These are phyloP conservation scores for Drosophila mojavensis DNA, from an alignment of 1,140 invertebrate species.

Conservation along the genomic window DNA sequence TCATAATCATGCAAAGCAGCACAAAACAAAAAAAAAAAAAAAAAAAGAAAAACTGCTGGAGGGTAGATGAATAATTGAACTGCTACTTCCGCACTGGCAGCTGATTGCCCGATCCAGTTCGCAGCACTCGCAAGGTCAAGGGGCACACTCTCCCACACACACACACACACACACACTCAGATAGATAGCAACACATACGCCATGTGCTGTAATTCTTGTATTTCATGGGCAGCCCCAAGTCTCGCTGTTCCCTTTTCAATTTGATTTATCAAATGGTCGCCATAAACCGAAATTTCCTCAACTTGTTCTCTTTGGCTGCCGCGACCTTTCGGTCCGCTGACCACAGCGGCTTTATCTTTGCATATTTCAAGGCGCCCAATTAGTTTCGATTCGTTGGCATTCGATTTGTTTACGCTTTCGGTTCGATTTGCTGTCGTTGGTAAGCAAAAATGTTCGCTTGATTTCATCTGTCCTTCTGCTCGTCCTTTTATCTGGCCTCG, in stretches of 20 bases:
- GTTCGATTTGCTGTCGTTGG: slow-evolving; percentile 35
- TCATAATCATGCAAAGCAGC: slow-evolving; percentile 41
- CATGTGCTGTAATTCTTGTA: background rate
- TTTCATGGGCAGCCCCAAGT: slow-evolving; percentile 17
- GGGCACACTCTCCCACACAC: background rate
- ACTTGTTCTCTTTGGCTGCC: slow-evolving; percentile 9
- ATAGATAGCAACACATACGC: background rate
- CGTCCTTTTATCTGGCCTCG: slow-evolving; percentile 20
- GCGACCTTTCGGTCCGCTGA: slow-evolving; percentile 43
- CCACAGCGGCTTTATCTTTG: slow-evolving; percentile 73
- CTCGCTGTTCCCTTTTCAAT: slow-evolving; percentile 27
- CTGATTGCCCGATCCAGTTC: slow-evolving; percentile 58
- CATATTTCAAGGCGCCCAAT: slow-evolving; percentile 73
- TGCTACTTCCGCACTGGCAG: slow-evolving; percentile 66
- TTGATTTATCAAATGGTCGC: slow-evolving; percentile 67
- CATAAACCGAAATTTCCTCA: slow-evolving; percentile 54
- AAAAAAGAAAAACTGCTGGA: slow-evolving; percentile 1
- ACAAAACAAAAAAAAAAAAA: no score
- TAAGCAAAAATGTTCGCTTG: slow-evolving; percentile 60
- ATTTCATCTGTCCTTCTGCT: slow-evolving; percentile 50
- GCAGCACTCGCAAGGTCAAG: slow-evolving; percentile 32
- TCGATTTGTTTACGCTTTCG: slow-evolving; percentile 56
- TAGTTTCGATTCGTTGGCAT: slow-evolving; percentile 73
- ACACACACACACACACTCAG: slow-evolving; percentile 12
- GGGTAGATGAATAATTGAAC: slow-evolving; percentile 76